Evolutionary conservation across 2,888 invertebrate genomes (phyloP).

Genomic region (Eucera pruinosa): DNA sequence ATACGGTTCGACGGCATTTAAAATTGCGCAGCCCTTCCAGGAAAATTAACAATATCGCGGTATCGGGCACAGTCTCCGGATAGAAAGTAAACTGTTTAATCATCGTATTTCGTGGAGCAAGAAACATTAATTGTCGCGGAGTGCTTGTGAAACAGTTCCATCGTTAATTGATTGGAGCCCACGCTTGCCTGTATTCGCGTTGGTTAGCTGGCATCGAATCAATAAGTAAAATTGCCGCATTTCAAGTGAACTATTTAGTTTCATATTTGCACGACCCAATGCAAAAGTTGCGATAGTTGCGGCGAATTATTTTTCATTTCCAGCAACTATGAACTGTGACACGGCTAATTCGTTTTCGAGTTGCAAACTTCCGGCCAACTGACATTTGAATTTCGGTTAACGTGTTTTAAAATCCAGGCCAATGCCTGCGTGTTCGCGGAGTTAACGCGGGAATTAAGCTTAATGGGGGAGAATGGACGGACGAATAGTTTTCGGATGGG

Average conservation of each 20-base stretch:
- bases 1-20: slow-evolving; percentile 38
- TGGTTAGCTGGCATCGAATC: background rate
- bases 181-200: background rate
- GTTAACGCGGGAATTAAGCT: slow-evolving; percentile 24
- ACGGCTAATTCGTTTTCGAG: background rate
- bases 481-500: slow-evolving; percentile 13
- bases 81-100: slow-evolving; percentile 29
- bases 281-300: background rate
- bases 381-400: slow-evolving; percentile 15
- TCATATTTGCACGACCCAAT: too few species aligned
- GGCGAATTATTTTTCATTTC: slow-evolving; percentile 4
- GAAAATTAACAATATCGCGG: slow-evolving; percentile 18
- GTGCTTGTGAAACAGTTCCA: slow-evolving; percentile 4
- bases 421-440: background rate
- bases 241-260: background rate
- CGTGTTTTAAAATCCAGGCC: slow-evolving; percentile 23
- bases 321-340: background rate
- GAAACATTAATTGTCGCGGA: slow-evolving; percentile 35
- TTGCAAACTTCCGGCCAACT: background rate
- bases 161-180: slow-evolving; percentile 11
- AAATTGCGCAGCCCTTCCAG: slow-evolving; percentile 44
- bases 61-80: background rate
- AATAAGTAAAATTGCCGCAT: slow-evolving; percentile 1
- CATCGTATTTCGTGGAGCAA: slow-evolving; percentile 11
- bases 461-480: slow-evolving; percentile 16